Conservation (phyloP, 2,113 vertebrate genomes). For the Bettongia penicillata region DNA sequence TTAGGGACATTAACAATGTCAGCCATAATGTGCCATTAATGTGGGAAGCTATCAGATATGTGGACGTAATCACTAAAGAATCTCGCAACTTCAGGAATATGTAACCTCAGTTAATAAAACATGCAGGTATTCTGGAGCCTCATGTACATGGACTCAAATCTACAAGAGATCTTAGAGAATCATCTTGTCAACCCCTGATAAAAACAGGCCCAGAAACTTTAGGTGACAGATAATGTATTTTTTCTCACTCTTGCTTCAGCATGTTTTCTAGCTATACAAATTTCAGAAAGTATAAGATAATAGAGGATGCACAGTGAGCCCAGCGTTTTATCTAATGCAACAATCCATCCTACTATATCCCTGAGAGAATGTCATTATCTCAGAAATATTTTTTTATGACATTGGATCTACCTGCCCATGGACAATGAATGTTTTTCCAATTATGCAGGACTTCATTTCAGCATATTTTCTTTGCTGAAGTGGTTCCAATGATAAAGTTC, state of each 20-base stretch:
- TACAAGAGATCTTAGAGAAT: neutral
- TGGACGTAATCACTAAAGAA: neutral
- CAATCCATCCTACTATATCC: neutral
- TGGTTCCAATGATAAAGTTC: neutral
- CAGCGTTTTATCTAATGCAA: neutral
- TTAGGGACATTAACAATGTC: neutral
- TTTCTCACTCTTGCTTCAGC: neutral
- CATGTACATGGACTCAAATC: neutral
- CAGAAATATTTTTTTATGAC: neutral
- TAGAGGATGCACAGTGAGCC: neutral
- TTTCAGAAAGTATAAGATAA: neutral
- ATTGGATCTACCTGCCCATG: neutral
- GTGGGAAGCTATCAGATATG: neutral
- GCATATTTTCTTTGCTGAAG: neutral
- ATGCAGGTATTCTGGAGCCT: neutral
- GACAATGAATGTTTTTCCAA: neutral
- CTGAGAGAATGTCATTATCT: neutral
- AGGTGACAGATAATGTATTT: neutral
- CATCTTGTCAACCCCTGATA: neutral
- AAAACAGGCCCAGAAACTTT: neutral
- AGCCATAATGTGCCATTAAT: neutral
- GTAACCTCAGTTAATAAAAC: neutral
- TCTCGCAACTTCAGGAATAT: neutral
- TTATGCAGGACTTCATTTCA: neutral
- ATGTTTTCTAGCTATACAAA: neutral